These are phyloP conservation scores for Coracopsis vasa DNA, from an alignment of 2,113 vertebrate genomes.

Conservation along the genomic window DNA sequence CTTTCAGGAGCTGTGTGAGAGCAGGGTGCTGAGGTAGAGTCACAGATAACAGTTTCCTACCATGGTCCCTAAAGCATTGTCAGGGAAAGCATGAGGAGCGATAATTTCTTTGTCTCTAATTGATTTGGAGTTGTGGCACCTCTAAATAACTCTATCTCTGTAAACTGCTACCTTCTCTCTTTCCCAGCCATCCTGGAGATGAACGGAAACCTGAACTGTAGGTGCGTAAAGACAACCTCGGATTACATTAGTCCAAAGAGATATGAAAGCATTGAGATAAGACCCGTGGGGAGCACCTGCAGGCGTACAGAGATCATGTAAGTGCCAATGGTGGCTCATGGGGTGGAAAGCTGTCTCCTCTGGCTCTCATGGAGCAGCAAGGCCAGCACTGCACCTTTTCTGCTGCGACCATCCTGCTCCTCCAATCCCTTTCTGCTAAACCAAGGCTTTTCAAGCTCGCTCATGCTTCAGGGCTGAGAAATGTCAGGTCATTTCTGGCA, in stretches of 20 bases:
- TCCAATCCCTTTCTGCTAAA: fast-evolving
- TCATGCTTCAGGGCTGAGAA: fast-evolving
- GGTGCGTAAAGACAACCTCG: background rate
- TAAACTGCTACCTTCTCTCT: background rate
- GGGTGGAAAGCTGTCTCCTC: background rate
- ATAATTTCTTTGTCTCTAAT: background rate
- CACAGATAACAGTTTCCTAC: fast-evolving
- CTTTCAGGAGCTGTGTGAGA: background rate
- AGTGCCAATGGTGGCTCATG: background rate
- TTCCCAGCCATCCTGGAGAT: conserved; percentile 70
- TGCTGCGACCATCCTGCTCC: fast-evolving
- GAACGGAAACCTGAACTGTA: conserved; percentile 55
- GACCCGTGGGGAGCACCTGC: conserved; percentile 53
- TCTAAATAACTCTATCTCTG: fast-evolving
- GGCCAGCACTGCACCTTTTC: fast-evolving
- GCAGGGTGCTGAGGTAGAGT: fast-evolving
- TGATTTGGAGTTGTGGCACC: fast-evolving
- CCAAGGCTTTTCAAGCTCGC: background rate
- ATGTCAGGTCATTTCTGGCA: background rate
- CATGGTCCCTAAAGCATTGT: fast-evolving
- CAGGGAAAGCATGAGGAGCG: fast-evolving
- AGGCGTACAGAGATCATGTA: conserved; percentile 65
- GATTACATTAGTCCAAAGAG: background rate
- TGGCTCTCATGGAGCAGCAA: fast-evolving
- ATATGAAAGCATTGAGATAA: conserved; percentile 32